phyloP scores from a whole-genome alignment of 2,888 invertebrate genomes.

The Mythimna impura region DNA sequence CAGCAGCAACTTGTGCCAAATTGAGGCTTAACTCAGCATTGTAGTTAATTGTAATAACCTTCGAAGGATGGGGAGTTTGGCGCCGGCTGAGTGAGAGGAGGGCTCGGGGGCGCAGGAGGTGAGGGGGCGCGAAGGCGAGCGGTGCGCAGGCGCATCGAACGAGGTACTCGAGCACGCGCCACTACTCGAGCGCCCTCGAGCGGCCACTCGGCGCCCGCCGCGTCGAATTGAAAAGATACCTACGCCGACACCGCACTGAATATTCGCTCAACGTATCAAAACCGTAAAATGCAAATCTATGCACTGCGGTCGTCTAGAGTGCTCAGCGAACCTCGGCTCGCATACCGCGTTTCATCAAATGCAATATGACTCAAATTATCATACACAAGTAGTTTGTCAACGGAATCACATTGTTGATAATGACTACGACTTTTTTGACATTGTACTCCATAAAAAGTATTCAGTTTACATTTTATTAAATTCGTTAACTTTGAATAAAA shows the following conservation, averaged over 20 bases:
- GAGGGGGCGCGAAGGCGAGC: constrained; percentile 54
- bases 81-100: constrained; percentile 54
- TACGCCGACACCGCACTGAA: constrained; percentile 88
- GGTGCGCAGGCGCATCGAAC: constrained; percentile 85
- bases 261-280: constrained; percentile 89
- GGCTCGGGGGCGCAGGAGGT: constrained; percentile 50
- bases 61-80: constrained; percentile 68
- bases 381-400: constrained; percentile 81
- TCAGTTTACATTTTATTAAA: constrained; percentile 43
- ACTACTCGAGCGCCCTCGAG: constrained; percentile 84
- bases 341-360: constrained; percentile 85
- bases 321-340: constrained; percentile 77
- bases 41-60: constrained; percentile 87
- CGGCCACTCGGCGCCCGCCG: constrained; percentile 86
- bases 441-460: constrained; percentile 37
- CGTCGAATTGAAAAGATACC: constrained; percentile 90
- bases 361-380: constrained; percentile 86
- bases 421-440: constrained; percentile 56
- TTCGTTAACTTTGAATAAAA: constrained; percentile 42
- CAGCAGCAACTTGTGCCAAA: constrained; percentile 77
- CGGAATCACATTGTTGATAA: constrained; percentile 77
- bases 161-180: constrained; percentile 88
- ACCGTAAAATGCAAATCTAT: constrained; percentile 90
- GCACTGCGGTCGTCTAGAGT: constrained; percentile 88
- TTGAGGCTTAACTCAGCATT: constrained; percentile 80